These are phyloP conservation scores for Lerema accius DNA, from an alignment of 1,140 invertebrate genomes.

Conservation along the genomic window DNA sequence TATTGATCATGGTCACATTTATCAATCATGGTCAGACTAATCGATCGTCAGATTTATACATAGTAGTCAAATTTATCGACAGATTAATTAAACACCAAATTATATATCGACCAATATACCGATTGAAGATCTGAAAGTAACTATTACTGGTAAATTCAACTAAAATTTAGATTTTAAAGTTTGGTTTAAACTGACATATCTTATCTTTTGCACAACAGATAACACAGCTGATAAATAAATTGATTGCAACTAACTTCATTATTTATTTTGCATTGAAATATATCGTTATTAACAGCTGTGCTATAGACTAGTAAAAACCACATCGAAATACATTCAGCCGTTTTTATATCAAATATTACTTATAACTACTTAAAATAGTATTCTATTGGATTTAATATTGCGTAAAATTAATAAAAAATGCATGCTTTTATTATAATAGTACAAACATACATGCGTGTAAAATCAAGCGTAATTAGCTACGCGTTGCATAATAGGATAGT, in stretches of 20 bases:
- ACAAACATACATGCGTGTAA: conserved; percentile 25
- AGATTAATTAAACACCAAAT: no score
- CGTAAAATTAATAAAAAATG: conserved; percentile 15
- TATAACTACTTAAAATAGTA: background rate
- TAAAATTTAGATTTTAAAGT: no score
- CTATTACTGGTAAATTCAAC: no score
- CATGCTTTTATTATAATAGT: background rate
- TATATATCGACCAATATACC: no score
- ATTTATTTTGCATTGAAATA: background rate
- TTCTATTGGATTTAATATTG: conserved; percentile 21
- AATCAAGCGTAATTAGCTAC: background rate
- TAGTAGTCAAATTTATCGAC: no score
- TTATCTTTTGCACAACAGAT: background rate
- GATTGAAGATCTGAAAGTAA: no score
- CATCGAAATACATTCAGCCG: conserved; percentile 16
- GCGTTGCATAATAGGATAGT: background rate
- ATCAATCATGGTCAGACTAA: no score
- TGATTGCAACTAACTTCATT: background rate
- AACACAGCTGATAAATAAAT: conserved; percentile 3
- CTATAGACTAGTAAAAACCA: conserved; percentile 31
- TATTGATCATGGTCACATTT: no score
- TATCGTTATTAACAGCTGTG: conserved; percentile 18
- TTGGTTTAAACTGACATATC: no score
- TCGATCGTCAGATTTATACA: no score
- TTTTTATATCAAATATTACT: conserved; percentile 8